Percentiles rank a stretch among this genome's conserved stretches.
Conservation (phyloP, 2,888 invertebrate species). For the Troides helena region DNA sequence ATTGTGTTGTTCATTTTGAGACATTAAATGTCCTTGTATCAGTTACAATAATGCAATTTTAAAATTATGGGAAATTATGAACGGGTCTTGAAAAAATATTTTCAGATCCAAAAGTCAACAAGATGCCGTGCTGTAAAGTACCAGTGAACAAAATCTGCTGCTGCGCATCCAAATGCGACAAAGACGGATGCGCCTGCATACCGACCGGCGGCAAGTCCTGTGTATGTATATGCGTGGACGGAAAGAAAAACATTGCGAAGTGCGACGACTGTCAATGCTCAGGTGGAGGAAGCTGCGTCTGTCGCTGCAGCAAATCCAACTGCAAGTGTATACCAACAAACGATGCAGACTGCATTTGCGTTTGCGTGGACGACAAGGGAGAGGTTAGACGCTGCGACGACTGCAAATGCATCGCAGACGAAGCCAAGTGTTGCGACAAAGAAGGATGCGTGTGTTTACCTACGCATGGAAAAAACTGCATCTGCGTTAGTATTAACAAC, state of each 20-base stretch:
- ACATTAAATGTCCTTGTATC: too few relatives aligned
- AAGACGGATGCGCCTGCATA: slow-evolving; percentile 47
- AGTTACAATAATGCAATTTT: too few relatives aligned
- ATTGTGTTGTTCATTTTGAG: too few relatives aligned
- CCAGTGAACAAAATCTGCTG: slow-evolving; percentile 36
- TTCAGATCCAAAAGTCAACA: slow-evolving; percentile 26
- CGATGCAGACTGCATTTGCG: slow-evolving; percentile 34
- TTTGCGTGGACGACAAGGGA: slow-evolving; percentile 32
- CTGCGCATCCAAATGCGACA: slow-evolving; percentile 38
- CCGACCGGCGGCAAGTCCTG: slow-evolving; percentile 43
- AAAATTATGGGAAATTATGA: too few relatives aligned
- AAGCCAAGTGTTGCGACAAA: slow-evolving; percentile 39
- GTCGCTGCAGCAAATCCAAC: slow-evolving; percentile 26
- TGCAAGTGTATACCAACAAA: slow-evolving; percentile 33
- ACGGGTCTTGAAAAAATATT: neutral
- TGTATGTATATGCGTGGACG: slow-evolving; percentile 43
- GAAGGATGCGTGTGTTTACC: slow-evolving; percentile 45
- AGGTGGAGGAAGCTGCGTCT: slow-evolving; percentile 18
- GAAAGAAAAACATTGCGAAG: slow-evolving; percentile 37
- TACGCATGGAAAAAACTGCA: slow-evolving; percentile 42
- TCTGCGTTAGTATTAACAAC: slow-evolving; percentile 43
- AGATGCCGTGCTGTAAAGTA: slow-evolving; percentile 53
- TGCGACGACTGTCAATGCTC: slow-evolving; percentile 42
- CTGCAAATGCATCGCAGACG: slow-evolving; percentile 32
- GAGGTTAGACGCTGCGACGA: slow-evolving; percentile 35